phyloP scores from a whole-genome alignment of 2,797 vertebrate species.

The Simalia tracyae region DNA sequence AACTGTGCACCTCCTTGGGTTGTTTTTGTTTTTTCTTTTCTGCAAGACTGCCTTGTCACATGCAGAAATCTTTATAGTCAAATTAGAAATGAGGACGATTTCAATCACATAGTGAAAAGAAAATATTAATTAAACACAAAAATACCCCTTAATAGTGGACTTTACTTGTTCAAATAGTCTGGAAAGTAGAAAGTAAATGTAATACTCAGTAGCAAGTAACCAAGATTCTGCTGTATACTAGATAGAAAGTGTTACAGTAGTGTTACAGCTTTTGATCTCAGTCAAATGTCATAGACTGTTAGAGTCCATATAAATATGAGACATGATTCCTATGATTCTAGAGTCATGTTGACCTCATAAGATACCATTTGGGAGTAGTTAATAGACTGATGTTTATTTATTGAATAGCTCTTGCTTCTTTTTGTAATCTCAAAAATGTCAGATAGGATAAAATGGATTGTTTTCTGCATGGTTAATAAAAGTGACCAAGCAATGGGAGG shows the following conservation, averaged over 20 bases:
- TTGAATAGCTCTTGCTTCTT: not conserved
- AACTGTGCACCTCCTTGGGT: no score
- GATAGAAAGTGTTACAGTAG: not conserved
- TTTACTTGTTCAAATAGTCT: not conserved
- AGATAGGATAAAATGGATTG: not conserved
- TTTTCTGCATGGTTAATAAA: not conserved
- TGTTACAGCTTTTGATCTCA: not conserved
- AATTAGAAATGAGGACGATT: not conserved
- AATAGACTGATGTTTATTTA: not conserved
- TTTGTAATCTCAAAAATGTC: not conserved
- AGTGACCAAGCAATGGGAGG: not conserved
- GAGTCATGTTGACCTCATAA: not conserved
- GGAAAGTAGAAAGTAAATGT: not conserved
- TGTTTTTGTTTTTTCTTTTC: not conserved
- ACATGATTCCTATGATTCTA: not conserved
- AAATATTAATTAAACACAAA: not conserved
- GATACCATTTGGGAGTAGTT: not conserved
- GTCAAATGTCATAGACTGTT: not conserved
- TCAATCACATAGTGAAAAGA: not conserved
- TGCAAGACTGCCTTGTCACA: not conserved
- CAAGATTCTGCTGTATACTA: not conserved
- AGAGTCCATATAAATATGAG: not conserved
- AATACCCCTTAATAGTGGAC: not conserved
- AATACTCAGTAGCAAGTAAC: not conserved
- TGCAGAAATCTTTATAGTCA: not conserved